Base-by-base conservation (phyloP, 1,140 invertebrate genomes). In the Cotesia glomerata region DNA sequence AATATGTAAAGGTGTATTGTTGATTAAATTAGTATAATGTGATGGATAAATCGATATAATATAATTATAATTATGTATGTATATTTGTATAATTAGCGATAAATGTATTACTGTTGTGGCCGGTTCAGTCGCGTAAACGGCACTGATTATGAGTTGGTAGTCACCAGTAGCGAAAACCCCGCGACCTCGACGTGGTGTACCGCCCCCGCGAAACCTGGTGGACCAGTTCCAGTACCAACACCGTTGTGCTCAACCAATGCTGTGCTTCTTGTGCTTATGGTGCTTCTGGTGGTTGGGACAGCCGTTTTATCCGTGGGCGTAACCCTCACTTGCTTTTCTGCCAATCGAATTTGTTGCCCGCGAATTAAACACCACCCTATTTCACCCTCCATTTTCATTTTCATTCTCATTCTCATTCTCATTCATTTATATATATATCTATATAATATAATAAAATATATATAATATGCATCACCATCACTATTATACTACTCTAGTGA, bases 91-190 rank as follows among this genome's bases (percentile, higher is more conserved):
- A 7, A 7, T 36, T 36, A 36, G 36, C 36, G 5, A 39, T 5
- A 1, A 5, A 5, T 8, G 39, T 39, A 39, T 39, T 26, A 26
- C 18, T 83, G 84, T 84, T 80, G 81, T 82, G 80, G 80, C 81
- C 80, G 78, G 79, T 79, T 77, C 84, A 85, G 82, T 79, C 82
- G 84, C 84, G 83, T 82, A 85, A 84, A 87, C 86, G 84, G 83
- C 85, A 87, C 86, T 87, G 86, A 86, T 87, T 86, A 84, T 83
- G 78, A 77, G 82, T 78, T 81, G 78, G 74, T 63, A 75, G 73
- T 75, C 62, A 62, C 71, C 75, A 70, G 80, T 67, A 75, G 70
- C 74, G 74, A 65, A 71, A 72, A 69, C 69, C 75, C 72, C 67
- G 72, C 75, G 62, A 72, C 63, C 72, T 71, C 68, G 71, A 58